A percentile compares a stretch with the other conserved stretches of the same genome.
Evolutionary conservation across 2,797 vertebrate genomes (phyloP).

Genomic region (Melanotaenia nigrans): DNA sequence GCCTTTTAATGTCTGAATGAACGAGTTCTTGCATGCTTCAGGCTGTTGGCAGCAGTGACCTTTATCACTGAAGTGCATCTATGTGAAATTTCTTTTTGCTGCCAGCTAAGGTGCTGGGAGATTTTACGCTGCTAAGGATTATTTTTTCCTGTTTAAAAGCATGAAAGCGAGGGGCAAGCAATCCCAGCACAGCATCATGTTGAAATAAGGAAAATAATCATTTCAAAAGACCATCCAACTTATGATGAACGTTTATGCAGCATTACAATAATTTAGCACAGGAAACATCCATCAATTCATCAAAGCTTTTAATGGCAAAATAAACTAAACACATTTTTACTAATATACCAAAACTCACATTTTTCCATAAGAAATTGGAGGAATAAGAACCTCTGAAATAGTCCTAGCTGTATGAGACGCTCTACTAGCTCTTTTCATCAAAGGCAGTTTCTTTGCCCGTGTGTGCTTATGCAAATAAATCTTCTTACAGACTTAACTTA

Average conservation of each 20-base stretch:
- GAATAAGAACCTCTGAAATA: slow-evolving; percentile 22
- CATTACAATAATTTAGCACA: not conserved
- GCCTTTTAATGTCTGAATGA: slow-evolving; percentile 9
- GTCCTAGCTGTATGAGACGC: slow-evolving; percentile 6
- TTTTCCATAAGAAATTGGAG: slow-evolving; percentile 1
- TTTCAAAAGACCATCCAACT: not conserved
- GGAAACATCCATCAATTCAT: slow-evolving; percentile 1
- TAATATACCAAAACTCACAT: slow-evolving; percentile 9
- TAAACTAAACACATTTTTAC: slow-evolving; percentile 2
- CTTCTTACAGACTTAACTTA: slow-evolving; percentile 74
- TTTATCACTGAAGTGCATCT: not conserved
- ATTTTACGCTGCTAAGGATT: slow-evolving; percentile 9
- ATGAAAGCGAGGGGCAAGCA: not conserved
- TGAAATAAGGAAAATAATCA: not conserved
- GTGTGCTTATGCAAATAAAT: slow-evolving; percentile 74
- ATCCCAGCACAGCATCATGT: not conserved
- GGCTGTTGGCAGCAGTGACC: slow-evolving; percentile 18
- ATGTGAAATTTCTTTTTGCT: slow-evolving; percentile 47
- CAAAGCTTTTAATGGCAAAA: slow-evolving; percentile 6
- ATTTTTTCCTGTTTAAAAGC: not conserved
- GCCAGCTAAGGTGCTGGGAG: slow-evolving; percentile 17
- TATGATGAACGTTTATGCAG: not conserved
- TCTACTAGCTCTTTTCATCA: slow-evolving; percentile 41
- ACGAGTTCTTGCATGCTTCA: slow-evolving; percentile 8
- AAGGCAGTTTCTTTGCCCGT: slow-evolving; percentile 47